Conservation (phyloP, 2,888 invertebrate species). For the Camponotus fellah region DNA sequence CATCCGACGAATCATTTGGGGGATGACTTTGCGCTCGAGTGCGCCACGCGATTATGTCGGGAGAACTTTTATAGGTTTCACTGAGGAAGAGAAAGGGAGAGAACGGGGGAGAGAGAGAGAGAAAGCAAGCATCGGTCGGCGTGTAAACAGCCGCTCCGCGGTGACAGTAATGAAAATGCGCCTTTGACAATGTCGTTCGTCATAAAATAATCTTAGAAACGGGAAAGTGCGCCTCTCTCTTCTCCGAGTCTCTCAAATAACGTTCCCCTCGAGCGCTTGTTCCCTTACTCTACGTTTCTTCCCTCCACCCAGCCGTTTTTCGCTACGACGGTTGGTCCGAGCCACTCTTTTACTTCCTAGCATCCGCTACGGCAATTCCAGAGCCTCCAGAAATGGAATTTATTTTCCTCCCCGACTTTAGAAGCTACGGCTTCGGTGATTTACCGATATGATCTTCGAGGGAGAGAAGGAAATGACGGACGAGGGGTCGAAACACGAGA, state of each 20-base stretch:
- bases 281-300: slow-evolving; percentile 51
- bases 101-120: background rate
- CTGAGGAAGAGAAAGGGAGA: background rate
- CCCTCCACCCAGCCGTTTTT: slow-evolving; percentile 23
- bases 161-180: slow-evolving; percentile 62
- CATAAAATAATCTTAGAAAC: slow-evolving; percentile 67
- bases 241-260: slow-evolving; percentile 61
- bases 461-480: slow-evolving; percentile 47
- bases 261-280: slow-evolving; percentile 64
- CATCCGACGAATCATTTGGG: background rate
- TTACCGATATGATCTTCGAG: slow-evolving; percentile 71
- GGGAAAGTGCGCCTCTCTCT: slow-evolving; percentile 44
- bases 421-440: slow-evolving; percentile 68
- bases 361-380: slow-evolving; percentile 63
- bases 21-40: slow-evolving; percentile 8
- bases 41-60: slow-evolving; percentile 7
- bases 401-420: slow-evolving; percentile 73
- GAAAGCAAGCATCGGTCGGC: slow-evolving; percentile 20
- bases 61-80: slow-evolving; percentile 48
- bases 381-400: slow-evolving; percentile 72
- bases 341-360: slow-evolving; percentile 72
- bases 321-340: slow-evolving; percentile 50
- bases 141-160: slow-evolving; percentile 22
- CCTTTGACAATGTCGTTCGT: slow-evolving; percentile 66
- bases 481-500: slow-evolving; percentile 29